Evolutionary conservation across 2,797 vertebrate species (phyloP).

Genomic region (Botia kubotai): DNA sequence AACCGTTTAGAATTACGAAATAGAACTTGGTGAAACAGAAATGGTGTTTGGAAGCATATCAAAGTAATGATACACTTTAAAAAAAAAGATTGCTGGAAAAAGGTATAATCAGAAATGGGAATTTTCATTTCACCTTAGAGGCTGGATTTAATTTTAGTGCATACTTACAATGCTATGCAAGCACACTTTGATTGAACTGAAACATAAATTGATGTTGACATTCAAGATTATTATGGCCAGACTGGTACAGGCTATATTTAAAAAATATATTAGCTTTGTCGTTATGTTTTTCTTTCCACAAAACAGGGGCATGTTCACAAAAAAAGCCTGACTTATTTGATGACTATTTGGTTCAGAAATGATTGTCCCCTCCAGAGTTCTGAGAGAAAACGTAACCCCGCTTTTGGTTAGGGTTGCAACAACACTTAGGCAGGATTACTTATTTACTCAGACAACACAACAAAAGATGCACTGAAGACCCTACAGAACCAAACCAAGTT

Average conservation of each 20-base stretch:
- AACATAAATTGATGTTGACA: conserved; percentile 46
- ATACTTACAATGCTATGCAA: conserved; percentile 30
- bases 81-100: conserved; percentile 1
- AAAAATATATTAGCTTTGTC: conserved; percentile 28
- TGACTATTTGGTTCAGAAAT: conserved; percentile 39
- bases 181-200: conserved; percentile 33
- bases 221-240: conserved; percentile 21
- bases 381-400: conserved; percentile 17
- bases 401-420: conserved; percentile 33
- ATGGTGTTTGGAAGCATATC: conserved; percentile 11
- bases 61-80: conserved; percentile 12
- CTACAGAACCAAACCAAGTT: too few species aligned
- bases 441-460: conserved; percentile 23
- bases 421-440: conserved; percentile 7
- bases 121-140: conserved; percentile 29
- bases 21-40: neutral
- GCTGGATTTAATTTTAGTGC: conserved; percentile 28
- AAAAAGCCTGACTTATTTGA: conserved; percentile 4
- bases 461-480: neutral
- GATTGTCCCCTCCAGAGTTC: conserved; percentile 23
- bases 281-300: conserved; percentile 19
- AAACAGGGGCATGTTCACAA: neutral
- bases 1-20: conserved; percentile 1
- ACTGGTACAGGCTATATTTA: conserved; percentile 12
- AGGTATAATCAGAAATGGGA: neutral